Evolutionary conservation across 2,797 vertebrate species (phyloP).

Genomic region (Syngnathus acus): DNA sequence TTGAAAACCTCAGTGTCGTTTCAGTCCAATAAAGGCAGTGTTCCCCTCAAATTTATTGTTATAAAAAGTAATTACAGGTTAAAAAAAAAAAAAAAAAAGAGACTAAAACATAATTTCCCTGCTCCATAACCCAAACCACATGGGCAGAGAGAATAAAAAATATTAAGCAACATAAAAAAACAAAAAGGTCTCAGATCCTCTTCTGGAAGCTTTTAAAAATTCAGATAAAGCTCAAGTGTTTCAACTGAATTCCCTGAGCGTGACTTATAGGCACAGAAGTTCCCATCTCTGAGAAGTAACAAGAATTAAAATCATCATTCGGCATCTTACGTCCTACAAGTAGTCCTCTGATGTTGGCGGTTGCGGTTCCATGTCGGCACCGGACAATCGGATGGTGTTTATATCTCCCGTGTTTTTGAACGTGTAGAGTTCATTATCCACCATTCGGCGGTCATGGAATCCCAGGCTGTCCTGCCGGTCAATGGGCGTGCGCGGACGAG

Average conservation of each 20-base stretch:
- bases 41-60: slow-evolving; percentile 46
- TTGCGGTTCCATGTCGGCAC: slow-evolving; percentile 28
- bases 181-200: slow-evolving; percentile 17
- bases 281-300: slow-evolving; percentile 12
- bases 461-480: slow-evolving; percentile 61
- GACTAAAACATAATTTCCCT: slow-evolving; percentile 18
- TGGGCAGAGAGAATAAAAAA: background rate
- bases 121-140: slow-evolving; percentile 15
- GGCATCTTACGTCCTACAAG: slow-evolving; percentile 25
- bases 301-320: background rate
- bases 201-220: slow-evolving; percentile 15
- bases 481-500: slow-evolving; percentile 73
- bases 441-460: slow-evolving; percentile 70
- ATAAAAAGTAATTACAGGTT: slow-evolving; percentile 39
- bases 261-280: slow-evolving; percentile 13
- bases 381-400: slow-evolving; percentile 55
- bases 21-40: background rate
- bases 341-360: slow-evolving; percentile 29
- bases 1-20: slow-evolving; percentile 10
- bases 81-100: slow-evolving; percentile 3
- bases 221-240: slow-evolving; percentile 4
- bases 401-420: slow-evolving; percentile 68
- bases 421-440: slow-evolving; percentile 76
- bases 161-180: background rate
- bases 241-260: slow-evolving; percentile 23